phyloP scores from a whole-genome alignment of 2,888 invertebrate species.

The Thelaira solivaga region DNA sequence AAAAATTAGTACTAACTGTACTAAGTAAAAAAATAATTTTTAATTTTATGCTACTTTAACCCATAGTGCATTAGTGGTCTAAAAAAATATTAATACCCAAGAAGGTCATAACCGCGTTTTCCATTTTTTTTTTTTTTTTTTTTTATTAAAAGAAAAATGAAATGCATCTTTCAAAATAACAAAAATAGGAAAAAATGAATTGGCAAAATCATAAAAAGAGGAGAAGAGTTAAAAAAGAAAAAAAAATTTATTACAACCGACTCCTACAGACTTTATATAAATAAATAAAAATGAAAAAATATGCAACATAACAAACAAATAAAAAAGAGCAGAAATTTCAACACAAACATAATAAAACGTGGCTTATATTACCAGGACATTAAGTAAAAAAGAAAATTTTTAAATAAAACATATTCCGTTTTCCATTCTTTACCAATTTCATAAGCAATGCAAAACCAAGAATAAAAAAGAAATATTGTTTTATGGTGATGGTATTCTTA shows the following conservation, averaged over 20 bases:
- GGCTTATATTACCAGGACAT: slow-evolving; percentile 24
- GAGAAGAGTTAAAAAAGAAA: too few relatives aligned
- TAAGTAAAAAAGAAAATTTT: not conserved
- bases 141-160: not conserved
- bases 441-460: not conserved
- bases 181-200: not conserved
- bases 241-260: not conserved
- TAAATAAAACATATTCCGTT: not conserved
- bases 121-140: not conserved
- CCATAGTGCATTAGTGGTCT: slow-evolving; percentile 30
- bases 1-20: too few relatives aligned
- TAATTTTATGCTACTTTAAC: not conserved
- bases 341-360: slow-evolving; percentile 42
- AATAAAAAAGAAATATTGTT: slow-evolving; percentile 4
- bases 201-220: not conserved
- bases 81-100: slow-evolving; percentile 9
- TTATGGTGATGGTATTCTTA: slow-evolving; percentile 15
- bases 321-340: slow-evolving; percentile 11
- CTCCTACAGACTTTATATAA: slow-evolving; percentile 17
- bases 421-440: slow-evolving; percentile 1
- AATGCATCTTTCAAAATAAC: slow-evolving; percentile 4
- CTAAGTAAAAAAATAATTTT: too few relatives aligned
- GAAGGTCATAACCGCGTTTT: slow-evolving; percentile 29
- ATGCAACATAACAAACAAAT: not conserved
- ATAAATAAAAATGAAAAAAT: slow-evolving; percentile 3